Conservation (phyloP, 1,140 invertebrate species). For the Paraescarpia echinospica region DNA sequence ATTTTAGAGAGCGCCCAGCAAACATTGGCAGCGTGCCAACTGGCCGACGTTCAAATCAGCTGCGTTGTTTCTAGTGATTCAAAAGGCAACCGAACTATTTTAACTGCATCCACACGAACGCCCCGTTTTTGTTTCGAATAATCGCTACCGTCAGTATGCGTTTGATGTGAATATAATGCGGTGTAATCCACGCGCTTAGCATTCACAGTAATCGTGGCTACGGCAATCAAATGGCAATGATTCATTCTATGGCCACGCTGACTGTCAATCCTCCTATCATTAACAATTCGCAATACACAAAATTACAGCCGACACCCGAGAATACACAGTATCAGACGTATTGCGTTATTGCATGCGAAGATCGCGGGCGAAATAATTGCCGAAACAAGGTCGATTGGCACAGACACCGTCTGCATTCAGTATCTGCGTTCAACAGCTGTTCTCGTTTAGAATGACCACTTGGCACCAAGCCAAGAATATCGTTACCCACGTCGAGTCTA, state of each 20-base stretch:
- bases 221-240: not conserved
- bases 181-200: not conserved
- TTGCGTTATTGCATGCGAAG: not conserved
- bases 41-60: constrained; percentile 3
- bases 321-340: not conserved
- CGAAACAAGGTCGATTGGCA: not conserved
- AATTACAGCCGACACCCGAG: not conserved
- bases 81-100: not conserved
- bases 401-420: not conserved
- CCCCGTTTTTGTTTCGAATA: not conserved
- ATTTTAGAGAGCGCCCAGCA: not conserved
- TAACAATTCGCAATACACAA: not conserved
- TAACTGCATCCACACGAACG: not conserved
- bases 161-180: not conserved
- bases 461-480: not conserved
- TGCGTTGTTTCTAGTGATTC: not conserved
- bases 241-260: not conserved
- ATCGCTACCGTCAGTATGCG: not conserved
- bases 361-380: not conserved
- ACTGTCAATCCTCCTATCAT: not conserved
- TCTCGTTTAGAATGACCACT: not conserved
- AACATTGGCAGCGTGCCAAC: not conserved
- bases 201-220: not conserved
- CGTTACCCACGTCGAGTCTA: not conserved
- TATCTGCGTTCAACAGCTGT: not conserved